These are phyloP conservation scores for Hormiphora californensis DNA, from an alignment of 37 sponge, comb jelly and placozoan genomes.

Conservation along the genomic window DNA sequence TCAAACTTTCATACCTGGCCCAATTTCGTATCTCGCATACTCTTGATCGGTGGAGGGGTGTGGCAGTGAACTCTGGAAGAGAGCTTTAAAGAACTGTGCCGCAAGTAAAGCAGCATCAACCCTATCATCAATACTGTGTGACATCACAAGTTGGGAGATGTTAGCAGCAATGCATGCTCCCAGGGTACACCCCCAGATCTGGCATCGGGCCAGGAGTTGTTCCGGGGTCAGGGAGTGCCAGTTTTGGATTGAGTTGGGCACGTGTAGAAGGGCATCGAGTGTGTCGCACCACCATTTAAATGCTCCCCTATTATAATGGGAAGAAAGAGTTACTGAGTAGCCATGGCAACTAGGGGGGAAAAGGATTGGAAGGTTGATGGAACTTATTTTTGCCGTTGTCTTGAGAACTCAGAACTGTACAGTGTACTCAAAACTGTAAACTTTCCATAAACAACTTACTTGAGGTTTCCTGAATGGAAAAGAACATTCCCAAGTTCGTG, in stretches of 20 bases:
- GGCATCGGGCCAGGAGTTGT: slow-evolving; percentile 57
- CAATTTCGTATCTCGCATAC: slow-evolving; percentile 57
- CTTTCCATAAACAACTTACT: slow-evolving; percentile 53
- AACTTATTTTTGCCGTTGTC: too few species aligned
- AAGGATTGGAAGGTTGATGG: too few species aligned
- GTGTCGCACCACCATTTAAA: slow-evolving; percentile 64
- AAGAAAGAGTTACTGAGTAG: too few species aligned
- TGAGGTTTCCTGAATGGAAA: slow-evolving; percentile 56
- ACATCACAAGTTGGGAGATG: slow-evolving; percentile 62
- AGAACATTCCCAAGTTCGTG: slow-evolving; percentile 64
- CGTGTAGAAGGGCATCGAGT: slow-evolving; percentile 53
- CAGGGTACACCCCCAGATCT: slow-evolving; percentile 65
- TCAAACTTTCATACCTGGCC: too few species aligned
- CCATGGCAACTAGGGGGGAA: too few species aligned
- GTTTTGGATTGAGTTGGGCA: slow-evolving; percentile 36
- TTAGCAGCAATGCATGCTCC: slow-evolving; percentile 61
- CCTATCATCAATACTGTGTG: slow-evolving; percentile 57
- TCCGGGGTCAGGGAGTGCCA: slow-evolving; percentile 56
- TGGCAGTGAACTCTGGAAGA: slow-evolving; percentile 41
- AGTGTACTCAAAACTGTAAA: too few species aligned
- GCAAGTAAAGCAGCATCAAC: slow-evolving; percentile 63
- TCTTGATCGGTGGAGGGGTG: slow-evolving; percentile 56
- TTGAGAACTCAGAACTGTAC: too few species aligned
- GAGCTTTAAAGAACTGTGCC: slow-evolving; percentile 61
- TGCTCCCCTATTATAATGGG: slow-evolving; percentile 55